Evolutionary conservation across 2,113 vertebrate genomes (phyloP).

Genomic region (Entelurus aequoreus): DNA sequence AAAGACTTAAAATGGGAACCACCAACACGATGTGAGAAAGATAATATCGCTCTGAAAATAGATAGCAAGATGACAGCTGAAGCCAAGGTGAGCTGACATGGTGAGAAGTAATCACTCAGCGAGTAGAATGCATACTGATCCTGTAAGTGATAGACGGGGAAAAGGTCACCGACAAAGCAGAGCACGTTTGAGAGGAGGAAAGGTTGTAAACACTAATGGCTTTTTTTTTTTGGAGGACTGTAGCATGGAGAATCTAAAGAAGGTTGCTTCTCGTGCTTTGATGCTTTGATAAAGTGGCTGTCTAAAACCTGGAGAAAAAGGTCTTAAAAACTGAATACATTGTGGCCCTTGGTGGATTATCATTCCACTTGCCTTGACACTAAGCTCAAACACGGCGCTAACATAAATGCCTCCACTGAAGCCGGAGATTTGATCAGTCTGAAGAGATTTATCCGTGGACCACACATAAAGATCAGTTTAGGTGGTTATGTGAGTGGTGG

Average conservation of each 20-base stretch:
- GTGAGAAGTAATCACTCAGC: conserved; percentile 69
- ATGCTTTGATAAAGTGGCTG: conserved; percentile 18
- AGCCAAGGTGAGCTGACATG: conserved; percentile 69
- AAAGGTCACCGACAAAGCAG: conserved; percentile 52
- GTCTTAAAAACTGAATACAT: neutral
- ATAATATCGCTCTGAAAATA: conserved; percentile 59
- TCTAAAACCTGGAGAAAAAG: neutral
- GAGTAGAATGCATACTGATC: conserved; percentile 56
- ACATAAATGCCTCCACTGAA: neutral
- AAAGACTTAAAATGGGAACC: conserved; percentile 48
- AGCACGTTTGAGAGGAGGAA: conserved; percentile 40
- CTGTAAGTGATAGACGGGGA: conserved; percentile 42
- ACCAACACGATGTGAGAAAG: conserved; percentile 61
- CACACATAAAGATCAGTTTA: no score
- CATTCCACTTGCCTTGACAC: conserved; percentile 16
- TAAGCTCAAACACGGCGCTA: conserved; percentile 3
- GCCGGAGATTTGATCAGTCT: neutral
- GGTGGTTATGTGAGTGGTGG: no score
- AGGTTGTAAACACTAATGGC: conserved; percentile 19
- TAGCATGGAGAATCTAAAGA: neutral
- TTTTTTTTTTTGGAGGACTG: conserved; percentile 6
- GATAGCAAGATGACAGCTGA: conserved; percentile 67
- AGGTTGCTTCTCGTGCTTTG: conserved; percentile 10
- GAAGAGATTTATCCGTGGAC: no score
- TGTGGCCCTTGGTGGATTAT: neutral